phyloP scores from a whole-genome alignment of 2,113 vertebrate genomes.

The Psophia crepitans region DNA sequence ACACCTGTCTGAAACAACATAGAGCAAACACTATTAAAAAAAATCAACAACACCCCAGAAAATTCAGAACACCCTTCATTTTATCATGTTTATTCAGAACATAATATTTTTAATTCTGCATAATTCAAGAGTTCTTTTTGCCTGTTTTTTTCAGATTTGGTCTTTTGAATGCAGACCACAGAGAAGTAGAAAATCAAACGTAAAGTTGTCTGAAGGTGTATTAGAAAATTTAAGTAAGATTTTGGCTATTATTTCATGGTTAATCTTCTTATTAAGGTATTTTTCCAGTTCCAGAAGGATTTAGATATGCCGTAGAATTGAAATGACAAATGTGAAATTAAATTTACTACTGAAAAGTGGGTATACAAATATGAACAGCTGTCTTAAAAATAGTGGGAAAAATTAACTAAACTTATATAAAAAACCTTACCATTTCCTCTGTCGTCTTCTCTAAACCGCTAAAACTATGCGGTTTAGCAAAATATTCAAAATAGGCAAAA shows the following conservation, averaged over 20 bases:
- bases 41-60: not conserved
- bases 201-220: not conserved
- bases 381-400: not conserved
- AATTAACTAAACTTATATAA: not conserved
- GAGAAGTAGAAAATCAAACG: not conserved
- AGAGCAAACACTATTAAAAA: not conserved
- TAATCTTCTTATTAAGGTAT: not conserved
- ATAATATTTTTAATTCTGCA: not conserved
- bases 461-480: not conserved
- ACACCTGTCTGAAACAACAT: not conserved
- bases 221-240: not conserved
- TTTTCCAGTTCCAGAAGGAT: not conserved
- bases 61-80: not conserved
- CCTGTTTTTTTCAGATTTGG: not conserved
- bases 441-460: not conserved
- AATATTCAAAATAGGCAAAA: not conserved
- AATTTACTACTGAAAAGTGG: not conserved
- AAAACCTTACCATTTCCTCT: not conserved
- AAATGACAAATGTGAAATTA: conserved; percentile 15
- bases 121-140: not conserved
- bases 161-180: not conserved
- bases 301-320: not conserved
- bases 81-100: not conserved
- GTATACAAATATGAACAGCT: not conserved
- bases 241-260: not conserved